Evolutionary conservation across 1,140 invertebrate species (phyloP).

Genomic region (Drosophila bifasciata): DNA sequence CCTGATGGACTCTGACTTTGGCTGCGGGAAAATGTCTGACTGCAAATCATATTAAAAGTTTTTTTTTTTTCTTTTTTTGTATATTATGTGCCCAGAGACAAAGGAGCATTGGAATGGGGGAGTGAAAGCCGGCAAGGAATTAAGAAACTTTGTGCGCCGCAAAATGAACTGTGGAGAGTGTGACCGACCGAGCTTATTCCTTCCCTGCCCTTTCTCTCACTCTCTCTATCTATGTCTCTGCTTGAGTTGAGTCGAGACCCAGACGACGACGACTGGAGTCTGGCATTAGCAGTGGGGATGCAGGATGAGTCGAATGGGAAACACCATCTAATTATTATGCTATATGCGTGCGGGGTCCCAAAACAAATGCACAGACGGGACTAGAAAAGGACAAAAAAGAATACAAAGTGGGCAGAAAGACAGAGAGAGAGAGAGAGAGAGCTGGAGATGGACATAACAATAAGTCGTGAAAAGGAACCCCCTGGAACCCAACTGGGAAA

Average conservation of each 20-base stretch:
- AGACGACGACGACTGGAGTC: conserved; percentile 15
- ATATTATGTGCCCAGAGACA: conserved; percentile 41
- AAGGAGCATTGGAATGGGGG: conserved; percentile 1
- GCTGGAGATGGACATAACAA: conserved; percentile 54
- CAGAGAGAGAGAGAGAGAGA: neutral
- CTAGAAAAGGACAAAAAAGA: conserved; percentile 16
- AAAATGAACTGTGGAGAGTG: conserved; percentile 77
- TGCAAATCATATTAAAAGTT: conserved; percentile 81
- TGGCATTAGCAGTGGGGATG: conserved; percentile 48
- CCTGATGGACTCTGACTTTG: conserved; percentile 4
- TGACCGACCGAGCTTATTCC: conserved; percentile 44
- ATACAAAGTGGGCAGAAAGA: neutral
- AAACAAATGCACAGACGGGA: conserved; percentile 66
- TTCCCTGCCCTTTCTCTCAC: neutral
- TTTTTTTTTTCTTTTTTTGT: conserved; percentile 49
- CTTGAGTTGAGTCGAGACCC: conserved; percentile 27
- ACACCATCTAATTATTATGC: conserved; percentile 79
- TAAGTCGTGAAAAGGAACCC: conserved; percentile 34
- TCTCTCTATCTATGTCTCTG: conserved; percentile 30
- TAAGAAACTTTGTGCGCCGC: conserved; percentile 76
- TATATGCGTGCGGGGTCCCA: conserved; percentile 73
- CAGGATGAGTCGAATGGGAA: conserved; percentile 55
- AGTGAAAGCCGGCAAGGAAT: conserved; percentile 50
- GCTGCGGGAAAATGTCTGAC: conserved; percentile 55
- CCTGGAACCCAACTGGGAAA: conserved; percentile 44